phyloP scores from a whole-genome alignment of 2,797 vertebrate species.

The Sebastes flavidus region DNA sequence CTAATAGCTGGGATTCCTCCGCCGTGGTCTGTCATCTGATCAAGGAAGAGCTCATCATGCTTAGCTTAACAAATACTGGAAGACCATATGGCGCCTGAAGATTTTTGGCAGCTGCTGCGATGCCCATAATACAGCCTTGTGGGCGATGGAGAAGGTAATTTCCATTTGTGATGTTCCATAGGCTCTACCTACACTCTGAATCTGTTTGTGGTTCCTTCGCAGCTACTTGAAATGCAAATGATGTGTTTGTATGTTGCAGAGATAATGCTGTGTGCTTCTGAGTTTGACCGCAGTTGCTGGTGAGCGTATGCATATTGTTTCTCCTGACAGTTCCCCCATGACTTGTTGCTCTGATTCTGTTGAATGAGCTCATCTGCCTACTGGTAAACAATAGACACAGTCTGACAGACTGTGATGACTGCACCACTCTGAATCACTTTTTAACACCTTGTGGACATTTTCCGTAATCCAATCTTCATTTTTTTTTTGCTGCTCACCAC shows the following conservation, averaged over 20 bases:
- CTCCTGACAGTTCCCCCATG: constrained; percentile 13
- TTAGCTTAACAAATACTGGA: constrained; percentile 66
- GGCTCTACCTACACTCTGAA: constrained; percentile 28
- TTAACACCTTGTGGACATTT: background rate
- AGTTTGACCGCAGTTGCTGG: constrained; percentile 33
- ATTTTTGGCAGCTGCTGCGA: constrained; percentile 47
- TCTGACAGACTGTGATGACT: constrained; percentile 5
- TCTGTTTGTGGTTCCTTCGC: constrained; percentile 40
- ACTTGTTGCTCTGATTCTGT: constrained; percentile 34
- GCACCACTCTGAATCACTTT: constrained; percentile 3
- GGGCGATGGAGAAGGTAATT: constrained; percentile 53
- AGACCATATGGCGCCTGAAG: constrained; percentile 61
- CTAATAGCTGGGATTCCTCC: constrained; percentile 54
- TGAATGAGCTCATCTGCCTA: constrained; percentile 42
- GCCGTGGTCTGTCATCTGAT: constrained; percentile 60
- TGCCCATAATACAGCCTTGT: constrained; percentile 27
- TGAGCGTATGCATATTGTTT: constrained; percentile 26
- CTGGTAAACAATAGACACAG: constrained; percentile 23
- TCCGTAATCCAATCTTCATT: background rate
- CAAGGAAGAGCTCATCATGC: constrained; percentile 66
- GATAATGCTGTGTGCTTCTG: constrained; percentile 29
- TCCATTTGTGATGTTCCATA: constrained; percentile 46
- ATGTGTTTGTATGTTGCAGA: constrained; percentile 45
- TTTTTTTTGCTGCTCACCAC: background rate
- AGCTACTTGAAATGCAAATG: constrained; percentile 71